phyloP scores from a whole-genome alignment of 2,113 vertebrate genomes.

The Cichladusa arquata region DNA sequence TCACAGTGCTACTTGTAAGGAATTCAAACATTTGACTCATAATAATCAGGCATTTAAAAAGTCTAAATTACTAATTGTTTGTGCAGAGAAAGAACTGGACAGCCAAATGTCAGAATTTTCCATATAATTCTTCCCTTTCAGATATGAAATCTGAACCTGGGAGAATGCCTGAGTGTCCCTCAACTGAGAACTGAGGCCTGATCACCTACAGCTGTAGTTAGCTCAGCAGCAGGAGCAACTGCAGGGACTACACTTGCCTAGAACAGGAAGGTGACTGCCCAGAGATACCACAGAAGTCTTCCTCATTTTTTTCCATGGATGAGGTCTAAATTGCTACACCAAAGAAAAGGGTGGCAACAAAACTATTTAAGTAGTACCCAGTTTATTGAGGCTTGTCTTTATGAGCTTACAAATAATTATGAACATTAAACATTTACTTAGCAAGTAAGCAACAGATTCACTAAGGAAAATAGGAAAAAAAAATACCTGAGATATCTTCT shows the following conservation, averaged over 20 bases:
- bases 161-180: not conserved
- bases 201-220: not conserved
- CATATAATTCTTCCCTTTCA: not conserved
- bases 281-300: not conserved
- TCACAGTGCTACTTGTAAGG: not conserved
- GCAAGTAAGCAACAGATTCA: not conserved
- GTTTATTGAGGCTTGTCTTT: not conserved
- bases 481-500: conserved; percentile 93
- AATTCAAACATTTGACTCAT: not conserved
- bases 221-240: fast-evolving
- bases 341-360: not conserved
- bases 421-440: not conserved
- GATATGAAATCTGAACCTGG: not conserved
- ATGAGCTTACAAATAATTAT: not conserved
- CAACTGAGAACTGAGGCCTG: not conserved
- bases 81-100: not conserved
- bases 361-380: not conserved
- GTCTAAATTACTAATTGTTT: not conserved
- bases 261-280: not conserved
- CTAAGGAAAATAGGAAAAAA: not conserved
- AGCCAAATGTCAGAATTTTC: not conserved
- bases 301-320: not conserved
- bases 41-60: not conserved
- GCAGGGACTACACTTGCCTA: not conserved
- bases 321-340: not conserved